A percentile compares a stretch with the other conserved stretches of the same genome.
Evolutionary conservation across 2,797 vertebrate genomes (phyloP).

Genomic region (Chaenodraco wilsoni): DNA sequence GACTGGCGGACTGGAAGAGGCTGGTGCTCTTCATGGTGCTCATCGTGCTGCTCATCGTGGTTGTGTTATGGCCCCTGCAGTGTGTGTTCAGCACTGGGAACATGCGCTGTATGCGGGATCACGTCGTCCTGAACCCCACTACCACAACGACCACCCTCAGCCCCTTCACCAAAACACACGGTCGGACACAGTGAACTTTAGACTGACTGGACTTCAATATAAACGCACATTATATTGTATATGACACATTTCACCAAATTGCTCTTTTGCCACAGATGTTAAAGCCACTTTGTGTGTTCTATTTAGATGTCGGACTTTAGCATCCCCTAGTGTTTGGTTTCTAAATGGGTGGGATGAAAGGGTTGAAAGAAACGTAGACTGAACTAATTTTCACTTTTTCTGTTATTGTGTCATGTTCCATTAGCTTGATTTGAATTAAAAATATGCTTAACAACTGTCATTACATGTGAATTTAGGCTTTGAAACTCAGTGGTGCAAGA

Average conservation of each 20-base stretch:
- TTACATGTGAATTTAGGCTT: not conserved
- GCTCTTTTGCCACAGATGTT: not conserved
- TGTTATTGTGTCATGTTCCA: not conserved
- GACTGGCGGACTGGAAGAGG: constrained; percentile 88
- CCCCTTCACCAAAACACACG: not conserved
- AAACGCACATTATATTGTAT: constrained; percentile 19
- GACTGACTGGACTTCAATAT: constrained; percentile 5
- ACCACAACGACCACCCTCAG: rapidly evolving
- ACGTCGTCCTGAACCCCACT: rapidly evolving
- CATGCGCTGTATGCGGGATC: constrained; percentile 81
- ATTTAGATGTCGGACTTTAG: constrained; percentile 1
- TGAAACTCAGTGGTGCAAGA: not conserved
- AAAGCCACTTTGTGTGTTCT: not conserved
- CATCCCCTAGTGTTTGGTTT: not conserved
- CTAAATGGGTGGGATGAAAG: not conserved
- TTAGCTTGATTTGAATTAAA: not conserved
- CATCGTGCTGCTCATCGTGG: constrained; percentile 85
- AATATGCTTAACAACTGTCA: not conserved
- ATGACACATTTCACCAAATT: not conserved
- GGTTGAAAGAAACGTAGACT: not conserved
- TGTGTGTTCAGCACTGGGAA: constrained; percentile 90
- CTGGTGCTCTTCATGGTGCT: constrained; percentile 84
- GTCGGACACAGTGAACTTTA: not conserved
- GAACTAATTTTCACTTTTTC: not conserved
- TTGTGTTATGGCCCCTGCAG: constrained; percentile 94